Evolutionary conservation across 2,888 invertebrate genomes (phyloP).

Genomic region (Thereva nobilitata): DNA sequence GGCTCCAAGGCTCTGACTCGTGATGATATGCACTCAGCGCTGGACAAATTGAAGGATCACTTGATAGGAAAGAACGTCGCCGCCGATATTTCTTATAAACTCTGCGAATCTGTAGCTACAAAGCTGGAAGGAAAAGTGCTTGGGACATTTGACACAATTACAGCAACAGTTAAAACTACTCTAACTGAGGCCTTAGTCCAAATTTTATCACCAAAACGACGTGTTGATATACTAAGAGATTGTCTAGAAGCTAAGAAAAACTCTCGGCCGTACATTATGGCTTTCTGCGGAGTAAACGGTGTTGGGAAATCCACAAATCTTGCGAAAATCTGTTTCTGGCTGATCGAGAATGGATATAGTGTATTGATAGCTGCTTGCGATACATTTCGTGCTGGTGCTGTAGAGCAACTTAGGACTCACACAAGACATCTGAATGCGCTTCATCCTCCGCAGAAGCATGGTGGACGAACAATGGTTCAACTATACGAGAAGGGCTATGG

Average conservation of each 20-base stretch:
- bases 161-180: constrained; percentile 82
- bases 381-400: constrained; percentile 98
- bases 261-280: constrained; percentile 89
- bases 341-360: constrained; percentile 94
- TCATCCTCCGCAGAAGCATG: constrained; percentile 78
- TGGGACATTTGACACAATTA: constrained; percentile 94
- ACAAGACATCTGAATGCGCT: constrained; percentile 89
- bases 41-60: constrained; percentile 95
- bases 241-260: constrained; percentile 85
- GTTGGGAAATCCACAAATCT: constrained; percentile 99
- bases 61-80: constrained; percentile 98
- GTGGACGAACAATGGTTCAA: constrained; percentile 80
- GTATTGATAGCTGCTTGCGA: constrained; percentile 99
- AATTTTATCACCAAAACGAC: constrained; percentile 90
- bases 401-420: constrained; percentile 97
- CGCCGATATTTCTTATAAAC: constrained; percentile 88
- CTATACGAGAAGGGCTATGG: constrained; percentile 98
- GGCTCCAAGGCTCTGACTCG: constrained; percentile 83
- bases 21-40: constrained; percentile 79
- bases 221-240: constrained; percentile 95
- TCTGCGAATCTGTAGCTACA: constrained; percentile 89
- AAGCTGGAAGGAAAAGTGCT: constrained; percentile 89
- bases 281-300: constrained; percentile 98
- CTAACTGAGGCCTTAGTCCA: constrained; percentile 90
- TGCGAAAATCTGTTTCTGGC: constrained; percentile 99